Evolutionary conservation across 1,140 invertebrate genomes (phyloP).

Genomic region (Drosophila parabipectinata): DNA sequence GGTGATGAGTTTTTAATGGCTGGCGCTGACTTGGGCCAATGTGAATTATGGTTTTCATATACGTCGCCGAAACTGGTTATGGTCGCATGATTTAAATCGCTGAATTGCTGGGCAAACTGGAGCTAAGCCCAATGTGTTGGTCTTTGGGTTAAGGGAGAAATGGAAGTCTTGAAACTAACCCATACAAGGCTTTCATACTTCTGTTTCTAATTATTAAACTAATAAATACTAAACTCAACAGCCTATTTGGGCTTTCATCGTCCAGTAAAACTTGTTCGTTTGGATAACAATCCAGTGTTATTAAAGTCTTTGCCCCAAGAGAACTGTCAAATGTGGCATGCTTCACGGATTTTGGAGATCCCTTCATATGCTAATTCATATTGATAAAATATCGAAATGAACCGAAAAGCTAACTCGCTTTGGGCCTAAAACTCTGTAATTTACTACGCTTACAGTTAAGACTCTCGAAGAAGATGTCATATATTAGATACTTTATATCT

Average conservation of each 20-base stretch:
- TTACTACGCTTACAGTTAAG: constrained; percentile 77
- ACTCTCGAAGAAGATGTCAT: constrained; percentile 19
- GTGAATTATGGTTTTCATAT: constrained; percentile 66
- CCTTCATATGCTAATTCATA: constrained; percentile 73
- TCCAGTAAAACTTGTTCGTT: background rate
- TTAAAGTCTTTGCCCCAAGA: constrained; percentile 15
- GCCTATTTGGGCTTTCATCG: constrained; percentile 29
- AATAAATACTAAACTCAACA: constrained; percentile 16
- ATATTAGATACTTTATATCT: background rate
- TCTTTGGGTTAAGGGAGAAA: background rate
- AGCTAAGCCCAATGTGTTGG: constrained; percentile 21
- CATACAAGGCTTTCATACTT: background rate
- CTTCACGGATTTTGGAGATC: constrained; percentile 48
- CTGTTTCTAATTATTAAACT: background rate
- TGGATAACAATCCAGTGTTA: constrained; percentile 8
- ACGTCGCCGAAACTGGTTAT: constrained; percentile 36
- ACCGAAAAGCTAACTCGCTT: constrained; percentile 24
- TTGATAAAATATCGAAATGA: constrained; percentile 53
- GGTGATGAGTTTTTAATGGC: constrained; percentile 80
- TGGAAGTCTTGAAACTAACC: background rate
- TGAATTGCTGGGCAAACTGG: constrained; percentile 51
- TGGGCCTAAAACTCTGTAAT: constrained; percentile 59
- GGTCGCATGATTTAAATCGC: constrained; percentile 28
- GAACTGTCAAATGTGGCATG: constrained; percentile 65
- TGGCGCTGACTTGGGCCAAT: constrained; percentile 60